phyloP scores from a whole-genome alignment of 1,140 invertebrate species.

The Vanessa atalanta region DNA sequence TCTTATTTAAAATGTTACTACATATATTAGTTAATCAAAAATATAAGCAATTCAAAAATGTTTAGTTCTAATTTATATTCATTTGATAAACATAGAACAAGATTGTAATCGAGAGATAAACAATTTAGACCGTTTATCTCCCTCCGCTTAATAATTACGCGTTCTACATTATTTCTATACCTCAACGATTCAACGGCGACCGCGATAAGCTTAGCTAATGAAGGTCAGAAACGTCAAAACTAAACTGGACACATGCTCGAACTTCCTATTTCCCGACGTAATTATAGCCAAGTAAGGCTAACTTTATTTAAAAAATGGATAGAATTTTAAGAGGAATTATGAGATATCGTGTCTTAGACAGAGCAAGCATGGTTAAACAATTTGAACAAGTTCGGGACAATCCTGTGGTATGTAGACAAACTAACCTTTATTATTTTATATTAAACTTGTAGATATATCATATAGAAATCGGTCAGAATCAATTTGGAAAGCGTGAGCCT shows the following conservation, averaged over 20 bases:
- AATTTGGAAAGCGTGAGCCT: background rate
- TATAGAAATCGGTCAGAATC: background rate
- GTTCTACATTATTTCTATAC: conserved; percentile 18
- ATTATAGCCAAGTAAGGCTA: conserved; percentile 30
- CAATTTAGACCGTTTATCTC: conserved; percentile 10
- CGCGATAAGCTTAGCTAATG: conserved; percentile 68
- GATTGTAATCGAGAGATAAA: conserved; percentile 17
- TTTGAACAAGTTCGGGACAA: conserved; percentile 93
- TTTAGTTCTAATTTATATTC: too few species aligned
- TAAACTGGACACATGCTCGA: conserved; percentile 47
- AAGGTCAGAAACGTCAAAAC: conserved; percentile 75
- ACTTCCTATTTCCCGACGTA: conserved; percentile 29
- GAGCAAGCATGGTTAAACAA: conserved; percentile 93
- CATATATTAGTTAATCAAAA: too few species aligned
- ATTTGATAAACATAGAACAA: conserved; percentile 17
- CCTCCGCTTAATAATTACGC: conserved; percentile 15
- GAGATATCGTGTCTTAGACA: conserved; percentile 90
- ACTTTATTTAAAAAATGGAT: conserved; percentile 84
- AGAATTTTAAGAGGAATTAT: conserved; percentile 93
- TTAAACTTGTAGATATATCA: background rate
- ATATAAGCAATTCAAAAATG: too few species aligned
- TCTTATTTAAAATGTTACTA: too few species aligned
- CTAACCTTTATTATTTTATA: conserved; percentile 37
- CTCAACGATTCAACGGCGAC: conserved; percentile 24
- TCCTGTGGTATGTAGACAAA: conserved; percentile 86